Evolutionary conservation across 2,797 vertebrate genomes (phyloP).

Genomic region (Bradypodion pumilum): DNA sequence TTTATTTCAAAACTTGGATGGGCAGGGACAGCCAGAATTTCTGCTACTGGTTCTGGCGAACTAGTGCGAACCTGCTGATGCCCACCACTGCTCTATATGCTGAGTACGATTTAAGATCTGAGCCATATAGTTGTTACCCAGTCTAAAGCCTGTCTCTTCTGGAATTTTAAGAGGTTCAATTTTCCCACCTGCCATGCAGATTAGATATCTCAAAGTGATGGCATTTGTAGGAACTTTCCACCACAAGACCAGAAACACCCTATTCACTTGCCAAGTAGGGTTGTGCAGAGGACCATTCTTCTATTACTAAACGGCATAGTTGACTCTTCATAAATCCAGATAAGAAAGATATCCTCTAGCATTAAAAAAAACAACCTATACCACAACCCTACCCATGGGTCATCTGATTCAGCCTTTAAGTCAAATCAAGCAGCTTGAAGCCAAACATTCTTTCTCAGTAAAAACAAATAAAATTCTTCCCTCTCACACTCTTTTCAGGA

Average conservation of each 20-base stretch:
- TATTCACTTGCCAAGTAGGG: neutral
- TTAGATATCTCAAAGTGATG: neutral
- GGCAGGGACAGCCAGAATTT: too few relatives aligned
- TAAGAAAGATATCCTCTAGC: neutral
- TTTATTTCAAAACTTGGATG: too few relatives aligned
- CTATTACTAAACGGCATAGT: neutral
- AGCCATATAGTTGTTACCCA: too few relatives aligned
- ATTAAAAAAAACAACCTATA: neutral
- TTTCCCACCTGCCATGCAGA: neutral
- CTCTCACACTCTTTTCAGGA: neutral
- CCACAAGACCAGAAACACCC: too few relatives aligned
- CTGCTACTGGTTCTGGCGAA: too few relatives aligned
- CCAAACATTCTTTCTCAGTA: neutral
- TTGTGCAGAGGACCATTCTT: neutral
- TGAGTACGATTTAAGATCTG: too few relatives aligned
- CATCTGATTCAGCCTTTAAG: neutral
- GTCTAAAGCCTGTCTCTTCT: too few relatives aligned
- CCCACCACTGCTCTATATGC: too few relatives aligned
- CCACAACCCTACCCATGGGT: neutral
- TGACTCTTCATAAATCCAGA: neutral
- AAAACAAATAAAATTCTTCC: neutral
- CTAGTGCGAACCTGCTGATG: too few relatives aligned
- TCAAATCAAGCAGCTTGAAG: constrained; percentile 16
- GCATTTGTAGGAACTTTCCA: neutral
- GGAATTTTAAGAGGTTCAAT: too few relatives aligned